A percentile compares a stretch with the other conserved stretches of the same genome.
phyloP scores from a whole-genome alignment of 2,113 vertebrate genomes.

The Lamprologus speciosus region DNA sequence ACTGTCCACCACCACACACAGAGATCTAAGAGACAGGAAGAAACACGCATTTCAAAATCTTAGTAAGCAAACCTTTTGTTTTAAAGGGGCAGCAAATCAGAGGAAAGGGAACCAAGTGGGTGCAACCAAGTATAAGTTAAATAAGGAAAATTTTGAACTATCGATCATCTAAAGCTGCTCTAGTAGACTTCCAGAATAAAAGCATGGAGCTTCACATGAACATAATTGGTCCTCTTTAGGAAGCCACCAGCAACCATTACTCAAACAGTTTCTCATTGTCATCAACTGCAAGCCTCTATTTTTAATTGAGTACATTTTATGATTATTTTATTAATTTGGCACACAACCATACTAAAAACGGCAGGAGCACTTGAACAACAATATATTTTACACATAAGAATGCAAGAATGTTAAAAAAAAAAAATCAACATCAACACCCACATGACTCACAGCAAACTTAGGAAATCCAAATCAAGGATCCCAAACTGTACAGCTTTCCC shows the following conservation, averaged over 20 bases:
- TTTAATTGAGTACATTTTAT: not conserved
- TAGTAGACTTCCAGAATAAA: not conserved
- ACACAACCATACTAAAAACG: not conserved
- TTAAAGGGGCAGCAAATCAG: not conserved
- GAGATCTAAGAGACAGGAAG: constrained; percentile 70
- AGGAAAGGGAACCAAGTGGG: not conserved
- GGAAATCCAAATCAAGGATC: not conserved
- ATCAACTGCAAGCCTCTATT: not conserved
- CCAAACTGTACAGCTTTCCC: not conserved
- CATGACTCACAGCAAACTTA: not conserved
- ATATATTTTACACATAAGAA: not conserved
- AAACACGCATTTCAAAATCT: not conserved
- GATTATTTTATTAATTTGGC: not conserved
- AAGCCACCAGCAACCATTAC: not conserved
- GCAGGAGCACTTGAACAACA: not conserved
- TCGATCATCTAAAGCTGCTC: not conserved
- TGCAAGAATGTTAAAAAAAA: not conserved
- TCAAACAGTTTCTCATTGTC: not conserved
- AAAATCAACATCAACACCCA: not conserved
- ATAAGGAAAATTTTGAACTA: not conserved
- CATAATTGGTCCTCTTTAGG: not conserved
- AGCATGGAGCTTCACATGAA: not conserved
- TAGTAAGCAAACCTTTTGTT: not conserved
- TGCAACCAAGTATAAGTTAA: not conserved
- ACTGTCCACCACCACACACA: constrained; percentile 95